Base-by-base conservation (phyloP, 2,113 vertebrate species). In the Eulemur rufifrons region DNA sequence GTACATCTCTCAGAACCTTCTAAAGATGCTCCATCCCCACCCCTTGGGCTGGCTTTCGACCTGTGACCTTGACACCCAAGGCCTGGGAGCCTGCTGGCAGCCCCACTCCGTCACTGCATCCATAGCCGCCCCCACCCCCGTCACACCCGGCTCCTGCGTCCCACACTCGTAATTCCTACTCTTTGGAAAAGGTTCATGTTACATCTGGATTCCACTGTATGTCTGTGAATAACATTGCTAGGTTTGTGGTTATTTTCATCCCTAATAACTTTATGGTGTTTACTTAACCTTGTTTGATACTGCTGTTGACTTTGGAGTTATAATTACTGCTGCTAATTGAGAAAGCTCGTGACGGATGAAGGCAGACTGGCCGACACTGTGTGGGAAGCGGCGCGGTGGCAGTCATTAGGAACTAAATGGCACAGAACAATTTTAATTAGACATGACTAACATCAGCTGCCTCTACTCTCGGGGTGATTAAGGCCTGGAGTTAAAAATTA, bases 241-340 rank as follows among this genome's bases (percentile, higher is more conserved):
- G 3, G 4, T 69, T 87, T 93, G 89, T 54, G 87, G 69, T 37
- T 97, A 84, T 97, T 97, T 96, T 89, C 73, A 96, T 95, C 59
- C 52, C 56, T 97, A 96, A 86, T 95, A 76, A 95, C 93, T 98
- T 95, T 96, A 92, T 95, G 78, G 32, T 97, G 95, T 98, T 98
- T 98, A 84, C 84, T 97, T 98, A 98, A 95, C 97, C 97, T 98
- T 97, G 91, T 98, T 96, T 82, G 96, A 97, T 98, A 98, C 71
- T 63, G 74, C 74, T 96, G 64, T 98, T 98, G 97, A 97, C 95
- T 96, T 95, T 97, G 81, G 64, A 95, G 87, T 85, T 96, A 74
- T 94, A 97, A 98, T 98, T 98, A 83, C 63, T 95, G 63, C 96
- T 97, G 95, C 96, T 98, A 98, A 98, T 96, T 98, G 88, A 92